Evolutionary conservation across 2,113 vertebrate genomes (phyloP), one percentile per base, ranked within the genome.

Genomic region (Asarcornis scutulata): DNA sequence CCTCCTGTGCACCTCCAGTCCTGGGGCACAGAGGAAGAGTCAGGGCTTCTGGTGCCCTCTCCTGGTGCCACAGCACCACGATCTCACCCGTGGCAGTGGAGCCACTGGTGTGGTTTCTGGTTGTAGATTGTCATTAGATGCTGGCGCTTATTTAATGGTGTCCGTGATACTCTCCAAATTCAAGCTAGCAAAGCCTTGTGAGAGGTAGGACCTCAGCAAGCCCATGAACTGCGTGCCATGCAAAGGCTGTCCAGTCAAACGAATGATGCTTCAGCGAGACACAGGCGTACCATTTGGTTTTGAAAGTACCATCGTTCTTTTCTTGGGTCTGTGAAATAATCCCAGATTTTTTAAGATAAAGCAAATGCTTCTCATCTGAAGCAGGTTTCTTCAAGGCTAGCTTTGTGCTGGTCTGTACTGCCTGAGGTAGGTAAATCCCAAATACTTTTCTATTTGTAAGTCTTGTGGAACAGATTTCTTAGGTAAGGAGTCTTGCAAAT

Each of bases 391-490:
- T 75, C 26, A 7, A 53, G 52, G 64, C 40, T 62, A 31, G 5
- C 18, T 59, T 82, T 59, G 52, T 17, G 11, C 36, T 82, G 23
- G 50, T 71, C 64, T 78, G 31, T 71, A 2, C 48, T 34, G 72
- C 9, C n/a, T 42, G 18, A 13, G 6, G 7, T 7, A 8, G 58
- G 12, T 27, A 38, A 64, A 64, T 31, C 4, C 38, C 26, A 83
- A 36, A 0, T 2, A 3, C 3, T 80, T 83, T 64, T 23, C 14
- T 53, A 3, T n/a, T 22, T 1, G 0, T 2, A n/a, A 32, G 5
- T 16, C 42, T 32, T 16, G 7, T 4, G 66, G 36, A 50, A 84
- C 15, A n/a, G 13, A 26, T 25, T 34, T 48, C 27, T 80, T 23
- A 3, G n/a, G 26, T 36, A 22, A 59, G 48, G 71, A 86, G n/a